phyloP scores from a whole-genome alignment of 2,797 vertebrate genomes.

The Acestrorhynchus altus region DNA sequence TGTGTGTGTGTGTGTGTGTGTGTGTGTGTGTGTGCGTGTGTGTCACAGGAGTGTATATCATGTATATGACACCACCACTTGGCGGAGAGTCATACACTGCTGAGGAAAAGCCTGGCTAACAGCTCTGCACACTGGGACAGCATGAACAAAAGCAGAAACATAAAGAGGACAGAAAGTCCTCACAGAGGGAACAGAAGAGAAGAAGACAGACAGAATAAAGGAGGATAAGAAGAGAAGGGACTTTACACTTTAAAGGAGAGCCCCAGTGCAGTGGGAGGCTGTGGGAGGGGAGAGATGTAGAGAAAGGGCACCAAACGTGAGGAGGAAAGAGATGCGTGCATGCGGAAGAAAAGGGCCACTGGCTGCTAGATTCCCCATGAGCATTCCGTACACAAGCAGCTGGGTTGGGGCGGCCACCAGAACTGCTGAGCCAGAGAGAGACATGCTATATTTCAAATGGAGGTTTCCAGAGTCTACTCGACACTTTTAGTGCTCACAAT shows the following conservation, averaged over 20 bases:
- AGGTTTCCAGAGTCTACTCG: background rate
- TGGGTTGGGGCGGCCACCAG: background rate
- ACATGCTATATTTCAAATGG: background rate
- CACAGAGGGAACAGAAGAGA: constrained; percentile 3
- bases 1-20: constrained; percentile 11
- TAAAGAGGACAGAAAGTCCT: background rate
- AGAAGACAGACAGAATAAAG: background rate
- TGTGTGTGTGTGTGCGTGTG: background rate
- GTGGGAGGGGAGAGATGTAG: background rate
- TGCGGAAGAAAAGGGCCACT: constrained; percentile 38
- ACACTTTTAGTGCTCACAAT: background rate
- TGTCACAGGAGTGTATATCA: background rate
- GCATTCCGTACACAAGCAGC: constrained; percentile 46
- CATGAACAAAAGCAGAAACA: background rate
- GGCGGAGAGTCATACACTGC: background rate
- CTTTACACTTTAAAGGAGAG: background rate
- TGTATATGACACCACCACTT: background rate
- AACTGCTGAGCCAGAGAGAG: constrained; percentile 38
- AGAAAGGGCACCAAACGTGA: background rate
- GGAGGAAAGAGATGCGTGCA: background rate
- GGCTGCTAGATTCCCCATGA: constrained; percentile 13
- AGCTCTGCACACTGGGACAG: background rate
- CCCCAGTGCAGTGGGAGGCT: background rate
- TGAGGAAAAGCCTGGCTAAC: background rate
- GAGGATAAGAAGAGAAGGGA: background rate